Base-by-base conservation (phyloP, 2,888 invertebrate species). In the Trissolcus brochymenae region DNA sequence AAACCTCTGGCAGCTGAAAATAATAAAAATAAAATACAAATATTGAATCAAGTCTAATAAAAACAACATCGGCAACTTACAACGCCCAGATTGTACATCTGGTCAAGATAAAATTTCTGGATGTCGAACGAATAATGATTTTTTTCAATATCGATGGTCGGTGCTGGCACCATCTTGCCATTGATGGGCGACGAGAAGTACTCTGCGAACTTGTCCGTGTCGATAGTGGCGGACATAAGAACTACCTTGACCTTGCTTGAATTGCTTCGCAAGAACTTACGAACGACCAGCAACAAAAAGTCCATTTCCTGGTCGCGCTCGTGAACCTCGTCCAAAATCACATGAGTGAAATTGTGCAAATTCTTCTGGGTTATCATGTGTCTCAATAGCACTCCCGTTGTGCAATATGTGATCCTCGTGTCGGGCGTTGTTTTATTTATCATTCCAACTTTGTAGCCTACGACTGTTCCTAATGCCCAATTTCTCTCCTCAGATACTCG, bases 161-260 rank as follows among this genome's bases (percentile, higher is more conserved):
- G 94, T 0, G 93, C 92, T 11, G 90, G 88, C 13, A 89, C 82
- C 43, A 89, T 82, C 17, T 84, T 81, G 17, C 84, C 83, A 50
- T 83, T 79, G 13, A 88, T 83, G 0, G 90, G 90, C 3, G 89
- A 86, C 14, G 90, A 89, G 85, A 94, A 95, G 84, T 96, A 96
- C 29, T 92, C 87, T 0, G 93, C 91, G 90, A 96, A 96, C 77
- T 91, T 91, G 2, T 91, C 89, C 0, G 94, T 92, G 84, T 97
- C 93, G 82, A 98, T 94, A 1, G 98, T 98, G 0, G 98, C 98
- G 0, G 98, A 98, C 98, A 98, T 98, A 2, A 98, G 90, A 60
- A 98, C 91, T 0, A 95, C 89, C 90, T 94, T 95, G 0, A 93
- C 93, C 72, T 91, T 89, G 0, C 90, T 89, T 0, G 94, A 94